Base-by-base conservation (phyloP, 2,888 invertebrate species). In the Idaea biselata region DNA sequence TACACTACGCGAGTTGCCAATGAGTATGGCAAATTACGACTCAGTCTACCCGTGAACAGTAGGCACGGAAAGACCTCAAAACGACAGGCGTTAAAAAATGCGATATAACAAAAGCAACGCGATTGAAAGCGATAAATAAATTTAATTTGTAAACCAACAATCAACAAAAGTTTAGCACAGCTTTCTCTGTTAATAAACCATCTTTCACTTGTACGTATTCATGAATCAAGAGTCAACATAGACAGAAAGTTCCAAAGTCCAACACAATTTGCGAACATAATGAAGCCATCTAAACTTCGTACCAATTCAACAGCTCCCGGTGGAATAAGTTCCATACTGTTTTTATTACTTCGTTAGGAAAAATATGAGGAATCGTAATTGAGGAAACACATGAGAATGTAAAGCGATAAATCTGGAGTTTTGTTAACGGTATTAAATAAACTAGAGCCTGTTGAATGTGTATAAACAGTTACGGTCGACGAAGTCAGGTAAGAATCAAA, bases 231-330 rank as follows among this genome's bases (percentile, higher is more conserved):
- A 44, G 14, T 44, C 44, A 14, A 44, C 44, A 44, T 11, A 44
- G 33, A 17, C 16, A 17, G 18, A 53, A 60, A 44, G 44, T 44
- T 44, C 44, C 17, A 58, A 63, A 64, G 58, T 60, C 58, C 55
- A 64, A 59, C 66, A 58, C 58, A 65, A 65, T 62, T 68, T 55
- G 59, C 63, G 32, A 68, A 73, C 66, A 72, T 64, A 66, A 71
- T 71, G 63, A 74, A 70, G 69, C 68, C 58, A 74, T 73, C 67
- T 60, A 58, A 72, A 75, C 70, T 73, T 73, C 60, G 63, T 60
- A 66, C 66, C 69, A 67, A 65, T 69, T 64, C 61, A 71, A 61
- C 63, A 60, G 56, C 65, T 71, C 70, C 63, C 68, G 63, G 58
- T 62, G 61, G 68, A 61, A 25, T 67, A 76, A 68, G 74, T 71